Conservation (phyloP, 2,113 vertebrate genomes). For the Xyrauchen texanus region DNA sequence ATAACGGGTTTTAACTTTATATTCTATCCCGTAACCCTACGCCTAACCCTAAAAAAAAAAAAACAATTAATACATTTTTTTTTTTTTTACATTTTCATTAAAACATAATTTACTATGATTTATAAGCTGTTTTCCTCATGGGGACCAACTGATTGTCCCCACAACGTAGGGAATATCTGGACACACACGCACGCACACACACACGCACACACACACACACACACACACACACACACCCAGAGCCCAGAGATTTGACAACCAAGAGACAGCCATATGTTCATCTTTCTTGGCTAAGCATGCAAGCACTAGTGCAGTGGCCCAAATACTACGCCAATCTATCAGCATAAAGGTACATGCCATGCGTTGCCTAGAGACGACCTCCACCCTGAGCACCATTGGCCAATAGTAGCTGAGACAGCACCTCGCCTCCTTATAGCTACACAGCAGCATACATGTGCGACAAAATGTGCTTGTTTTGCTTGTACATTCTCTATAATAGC, state of each 20-base stretch:
- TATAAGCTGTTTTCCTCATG: no score
- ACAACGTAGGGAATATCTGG: background rate
- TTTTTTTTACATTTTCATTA: no score
- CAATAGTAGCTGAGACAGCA: constrained; percentile 43
- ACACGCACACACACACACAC: constrained; percentile 53
- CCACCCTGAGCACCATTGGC: background rate
- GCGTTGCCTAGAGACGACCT: constrained; percentile 29
- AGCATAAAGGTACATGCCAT: background rate
- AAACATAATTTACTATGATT: no score
- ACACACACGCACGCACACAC: constrained; percentile 49
- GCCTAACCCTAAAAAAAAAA: no score
- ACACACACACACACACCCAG: constrained; percentile 52
- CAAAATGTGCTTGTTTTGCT: background rate
- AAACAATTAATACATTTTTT: no score
- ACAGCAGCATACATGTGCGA: background rate
- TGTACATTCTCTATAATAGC: no score
- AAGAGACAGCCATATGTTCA: constrained; percentile 8
- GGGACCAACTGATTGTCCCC: no score
- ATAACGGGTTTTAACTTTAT: no score
- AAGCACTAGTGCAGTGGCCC: background rate
- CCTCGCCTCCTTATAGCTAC: background rate
- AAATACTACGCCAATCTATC: constrained; percentile 25
- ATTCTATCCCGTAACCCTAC: no score
- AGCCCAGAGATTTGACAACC: background rate
- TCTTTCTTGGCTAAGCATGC: background rate